Conservation (phyloP, 2,888 invertebrate species). For the Cerastis leucographa region DNA sequence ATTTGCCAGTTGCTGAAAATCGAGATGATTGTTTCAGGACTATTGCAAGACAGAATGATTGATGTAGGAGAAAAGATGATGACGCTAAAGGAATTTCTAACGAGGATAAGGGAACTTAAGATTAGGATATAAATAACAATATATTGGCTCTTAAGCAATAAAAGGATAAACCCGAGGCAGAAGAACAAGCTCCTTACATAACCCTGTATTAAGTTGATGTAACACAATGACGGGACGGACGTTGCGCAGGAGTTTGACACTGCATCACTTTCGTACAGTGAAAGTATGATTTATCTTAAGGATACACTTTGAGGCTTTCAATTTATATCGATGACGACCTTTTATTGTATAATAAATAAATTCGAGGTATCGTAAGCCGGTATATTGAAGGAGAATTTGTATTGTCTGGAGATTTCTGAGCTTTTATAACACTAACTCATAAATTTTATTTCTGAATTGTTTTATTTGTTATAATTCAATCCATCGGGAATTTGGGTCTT, state of each 20-base stretch:
- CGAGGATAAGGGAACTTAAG: constrained; percentile 1
- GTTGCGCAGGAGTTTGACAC: constrained; percentile 62
- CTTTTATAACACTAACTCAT: constrained; percentile 1
- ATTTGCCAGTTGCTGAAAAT: background rate
- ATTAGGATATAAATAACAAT: constrained; percentile 15
- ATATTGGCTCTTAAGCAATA: constrained; percentile 34
- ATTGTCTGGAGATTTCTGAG: constrained; percentile 19
- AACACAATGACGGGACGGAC: constrained; percentile 55
- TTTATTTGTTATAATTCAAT: background rate
- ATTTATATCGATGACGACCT: constrained; percentile 61
- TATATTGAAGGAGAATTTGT: constrained; percentile 28
- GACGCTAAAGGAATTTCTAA: background rate
- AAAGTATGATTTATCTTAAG: constrained; percentile 69
- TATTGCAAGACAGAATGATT: background rate
- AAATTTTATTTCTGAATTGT: background rate
- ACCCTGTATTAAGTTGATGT: constrained; percentile 55
- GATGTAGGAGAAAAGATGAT: background rate
- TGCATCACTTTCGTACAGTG: constrained; percentile 64
- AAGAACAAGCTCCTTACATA: constrained; percentile 53
- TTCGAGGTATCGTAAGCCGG: constrained; percentile 37
- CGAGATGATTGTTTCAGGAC: background rate
- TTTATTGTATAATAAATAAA: constrained; percentile 59
- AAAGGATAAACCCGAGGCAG: constrained; percentile 56
- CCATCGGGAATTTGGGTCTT: background rate
- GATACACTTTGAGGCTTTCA: constrained; percentile 53